Conservation (phyloP, 1,140 invertebrate genomes). For the Drosophila pseudoananassae region DNA sequence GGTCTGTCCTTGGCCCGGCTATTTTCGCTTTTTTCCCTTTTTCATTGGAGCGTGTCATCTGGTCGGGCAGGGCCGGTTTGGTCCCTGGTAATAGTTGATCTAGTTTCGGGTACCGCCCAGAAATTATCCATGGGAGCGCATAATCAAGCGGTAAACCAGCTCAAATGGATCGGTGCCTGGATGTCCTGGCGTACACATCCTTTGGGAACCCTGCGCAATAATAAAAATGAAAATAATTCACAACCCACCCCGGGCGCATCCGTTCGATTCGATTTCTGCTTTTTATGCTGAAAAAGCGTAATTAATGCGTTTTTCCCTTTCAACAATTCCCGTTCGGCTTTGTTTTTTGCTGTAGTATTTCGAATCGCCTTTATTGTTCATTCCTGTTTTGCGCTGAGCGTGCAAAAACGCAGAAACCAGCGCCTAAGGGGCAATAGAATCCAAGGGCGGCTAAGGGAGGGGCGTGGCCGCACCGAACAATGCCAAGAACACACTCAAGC, state of each 20-base stretch:
- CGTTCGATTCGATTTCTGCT: slow-evolving; percentile 52
- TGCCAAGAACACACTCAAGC: slow-evolving; percentile 45
- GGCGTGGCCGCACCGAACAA: slow-evolving; percentile 52
- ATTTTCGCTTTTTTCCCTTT: background rate
- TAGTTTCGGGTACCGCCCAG: slow-evolving; percentile 51
- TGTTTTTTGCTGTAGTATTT: slow-evolving; percentile 30
- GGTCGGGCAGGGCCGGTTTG: slow-evolving; percentile 6
- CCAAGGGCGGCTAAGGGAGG: slow-evolving; percentile 28
- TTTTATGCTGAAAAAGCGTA: slow-evolving; percentile 75
- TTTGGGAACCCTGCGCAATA: slow-evolving; percentile 9
- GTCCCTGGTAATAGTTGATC: slow-evolving; percentile 15
- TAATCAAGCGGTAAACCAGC: slow-evolving; percentile 73
- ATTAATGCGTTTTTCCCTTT: slow-evolving; percentile 75
- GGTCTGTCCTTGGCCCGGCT: slow-evolving; percentile 34
- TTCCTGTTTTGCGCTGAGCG: slow-evolving; percentile 60
- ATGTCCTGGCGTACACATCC: slow-evolving; percentile 34
- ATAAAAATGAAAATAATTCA: slow-evolving; percentile 47
- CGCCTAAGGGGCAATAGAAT: slow-evolving; percentile 14
- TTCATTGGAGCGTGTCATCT: slow-evolving; percentile 60
- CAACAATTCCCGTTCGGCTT: slow-evolving; percentile 40
- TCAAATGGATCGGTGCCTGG: slow-evolving; percentile 43
- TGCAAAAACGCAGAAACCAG: slow-evolving; percentile 60
- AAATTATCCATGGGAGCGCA: slow-evolving; percentile 53
- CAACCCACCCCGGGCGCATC: slow-evolving; percentile 50
- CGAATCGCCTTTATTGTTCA: slow-evolving; percentile 21